phyloP scores from a whole-genome alignment of 2,888 invertebrate species.

The Xylota segnis region DNA sequence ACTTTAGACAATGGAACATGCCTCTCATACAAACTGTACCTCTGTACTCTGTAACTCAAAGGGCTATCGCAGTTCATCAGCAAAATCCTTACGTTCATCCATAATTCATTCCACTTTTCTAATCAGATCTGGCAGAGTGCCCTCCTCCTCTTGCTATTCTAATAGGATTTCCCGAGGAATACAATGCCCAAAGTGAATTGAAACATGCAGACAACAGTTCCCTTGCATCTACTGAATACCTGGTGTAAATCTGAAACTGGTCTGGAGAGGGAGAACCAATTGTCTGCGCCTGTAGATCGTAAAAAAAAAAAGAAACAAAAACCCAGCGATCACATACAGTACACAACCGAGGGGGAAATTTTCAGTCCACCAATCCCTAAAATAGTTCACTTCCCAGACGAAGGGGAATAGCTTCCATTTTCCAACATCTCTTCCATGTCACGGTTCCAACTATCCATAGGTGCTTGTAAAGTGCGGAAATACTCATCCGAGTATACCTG shows the following conservation, averaged over 20 bases:
- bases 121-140: slow-evolving; percentile 27
- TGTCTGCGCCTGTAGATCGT: slow-evolving; percentile 26
- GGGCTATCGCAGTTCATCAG: not conserved
- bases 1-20: too few relatives aligned
- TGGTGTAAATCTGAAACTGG: not conserved
- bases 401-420: slow-evolving; percentile 54
- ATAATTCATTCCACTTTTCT: slow-evolving; percentile 12
- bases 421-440: slow-evolving; percentile 51
- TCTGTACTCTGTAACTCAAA: too few relatives aligned
- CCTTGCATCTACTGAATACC: slow-evolving; percentile 29
- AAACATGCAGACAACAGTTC: slow-evolving; percentile 44
- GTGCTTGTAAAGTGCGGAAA: slow-evolving; percentile 55
- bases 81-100: slow-evolving; percentile 2
- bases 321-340: slow-evolving; percentile 22
- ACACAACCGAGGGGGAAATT: slow-evolving; percentile 14
- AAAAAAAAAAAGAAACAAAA: slow-evolving; percentile 40
- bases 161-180: slow-evolving; percentile 35
- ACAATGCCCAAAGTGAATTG: slow-evolving; percentile 48
- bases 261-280: slow-evolving; percentile 14
- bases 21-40: too few relatives aligned
- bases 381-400: slow-evolving; percentile 15
- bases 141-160: slow-evolving; percentile 26
- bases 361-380: slow-evolving; percentile 66
- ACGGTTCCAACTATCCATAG: slow-evolving; percentile 53
- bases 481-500: slow-evolving; percentile 55